Evolutionary conservation across 2,888 invertebrate species (phyloP), one percentile per base, ranked within the genome.

Genomic region (Cecidostiba fungosa): DNA sequence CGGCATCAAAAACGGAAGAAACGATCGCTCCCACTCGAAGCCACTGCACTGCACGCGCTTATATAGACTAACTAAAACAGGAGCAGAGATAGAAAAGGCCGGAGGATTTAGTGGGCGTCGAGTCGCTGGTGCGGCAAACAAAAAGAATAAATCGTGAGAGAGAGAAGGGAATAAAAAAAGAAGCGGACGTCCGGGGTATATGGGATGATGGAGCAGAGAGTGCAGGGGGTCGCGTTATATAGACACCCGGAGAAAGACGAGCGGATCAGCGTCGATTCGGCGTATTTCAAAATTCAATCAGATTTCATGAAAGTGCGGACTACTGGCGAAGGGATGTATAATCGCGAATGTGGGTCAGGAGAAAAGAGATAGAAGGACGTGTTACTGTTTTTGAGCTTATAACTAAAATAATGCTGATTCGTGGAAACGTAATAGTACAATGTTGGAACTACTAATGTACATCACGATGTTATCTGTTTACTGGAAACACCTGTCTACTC

Each of bases 241-340:
- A n/a, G n/a, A n/a, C n/a, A n/a, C n/a, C n/a, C 77, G 36, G 19
- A 54, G 36, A 74, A 26, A 82, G 74, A 66, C 43, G 47, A 26
- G 47, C 23, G 8, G 78, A 82, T 81, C 86, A 77, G 39, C 77
- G 59, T 78, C 54, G 66, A 82, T 84, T 72, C 73, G 78, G 0
- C 73, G 78, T 85, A 87, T 86, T 86, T 84, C 85, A 88, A 83
- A 86, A 84, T 87, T 87, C 87, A 87, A 87, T 88, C 87, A 85
- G 87, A 87, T 84, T 85, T 82, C 86, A 77, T 82, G 82, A 82
- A 62, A 54, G 84, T 23, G 39, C 36, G 72, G 29, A 0, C 54
- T 4, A 4, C 19, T 23, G 29, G 66, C 70, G 69, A 23, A 29
- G 26, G 8, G 26, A 14, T 26, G 66, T 50, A 19, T 50, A 50